Evolutionary conservation across 1,140 invertebrate genomes (phyloP), one percentile per base, ranked within the genome.

Genomic region (Pseudomyrmex cubaensis): DNA sequence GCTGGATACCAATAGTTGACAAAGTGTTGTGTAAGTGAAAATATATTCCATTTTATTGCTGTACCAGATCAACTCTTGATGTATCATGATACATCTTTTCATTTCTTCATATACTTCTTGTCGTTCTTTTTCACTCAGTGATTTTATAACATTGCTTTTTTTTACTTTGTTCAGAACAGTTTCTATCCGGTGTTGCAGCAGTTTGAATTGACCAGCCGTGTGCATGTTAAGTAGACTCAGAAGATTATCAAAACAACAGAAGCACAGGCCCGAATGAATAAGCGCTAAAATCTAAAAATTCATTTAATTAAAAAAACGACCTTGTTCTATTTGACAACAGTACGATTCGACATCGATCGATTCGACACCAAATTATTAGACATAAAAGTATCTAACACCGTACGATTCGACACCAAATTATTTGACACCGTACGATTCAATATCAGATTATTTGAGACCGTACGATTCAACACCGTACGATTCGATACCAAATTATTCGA

Each of bases 171-270:
- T 17, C 25, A 69, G 61, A 5, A 87, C 70, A 0, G 3, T 83
- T 57, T 13, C 35, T 15, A 90, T 12, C 13, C 72, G 61, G 4
- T 88, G 69, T 25, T 88, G 87, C 0, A 90, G 52, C 2, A 90
- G 83, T 9, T 85, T 87, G 54, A 90, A 89, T 4, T 90, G 90
- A 0, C 72, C 84, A 2, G 85, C 62, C 2, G 35, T 50, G 54
- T 89, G 84, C 8, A 89, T 15, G 17, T 85, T 86, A 0, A 90
- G 2, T 12, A 90, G 5, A 57, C 82, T 61, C 5, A 90, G 9
- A 8, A 88, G 69, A 52, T 61, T 85, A 56, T 90, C 87, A 46
- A 82, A 85, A 48, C 86, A 85, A 22, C 86, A 66, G 10, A 88
- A 89, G 13, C 57, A 73, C 0, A 83, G 0, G 5, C 86, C 87